Evolutionary conservation across 2,113 vertebrate genomes (phyloP), one percentile per base, ranked within the genome.

Genomic region (Myrmophylax atrothorax): DNA sequence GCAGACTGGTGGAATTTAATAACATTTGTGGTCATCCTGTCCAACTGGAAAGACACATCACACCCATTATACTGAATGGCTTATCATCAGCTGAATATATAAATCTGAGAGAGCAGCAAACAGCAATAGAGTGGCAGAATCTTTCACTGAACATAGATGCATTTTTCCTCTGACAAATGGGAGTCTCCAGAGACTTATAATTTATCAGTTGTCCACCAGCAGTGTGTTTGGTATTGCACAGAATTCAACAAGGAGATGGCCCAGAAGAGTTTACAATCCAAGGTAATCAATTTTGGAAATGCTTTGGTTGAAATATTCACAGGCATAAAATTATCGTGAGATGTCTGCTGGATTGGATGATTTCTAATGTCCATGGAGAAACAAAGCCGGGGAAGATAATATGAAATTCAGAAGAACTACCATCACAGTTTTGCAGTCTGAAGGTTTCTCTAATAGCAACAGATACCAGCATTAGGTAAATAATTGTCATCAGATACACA

Each of bases 31-130:
- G 95, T 95, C 92, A 92, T 90, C 76, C 90, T 59, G 80, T 91
- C 93, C 95, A 96, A 95, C 91, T 96, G 89, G 90, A 93, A 97
- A 96, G 94, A 96, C 80, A 83, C 93, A 95, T 94, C 94, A 92
- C 50, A 87, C 74, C 67, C 93, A 79, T 96, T 58, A 87, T 37
- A 47, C 76, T 74, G 89, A 91, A 95, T 90, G 94, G 72, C 83
- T 90, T 91, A 95, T 89, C 90, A 82, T 91, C 68, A 84, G 91
- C 66, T 93, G 94, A 96, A 92, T 95, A 89, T 84, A 95, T 93
- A 91, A 96, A 96, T 86, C 79, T 49, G 50, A 91, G 87, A 94
- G 78, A 77, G 78, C 92, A 89, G 81, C 90, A 94, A 91, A 95
- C 70, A 95, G 93, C 60, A 78, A 55, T 22, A 89, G 79, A 91